Percentiles rank a stretch among this genome's conserved stretches.
Conservation (phyloP, 2,113 vertebrate species). For the Oreotrochilus melanogaster region DNA sequence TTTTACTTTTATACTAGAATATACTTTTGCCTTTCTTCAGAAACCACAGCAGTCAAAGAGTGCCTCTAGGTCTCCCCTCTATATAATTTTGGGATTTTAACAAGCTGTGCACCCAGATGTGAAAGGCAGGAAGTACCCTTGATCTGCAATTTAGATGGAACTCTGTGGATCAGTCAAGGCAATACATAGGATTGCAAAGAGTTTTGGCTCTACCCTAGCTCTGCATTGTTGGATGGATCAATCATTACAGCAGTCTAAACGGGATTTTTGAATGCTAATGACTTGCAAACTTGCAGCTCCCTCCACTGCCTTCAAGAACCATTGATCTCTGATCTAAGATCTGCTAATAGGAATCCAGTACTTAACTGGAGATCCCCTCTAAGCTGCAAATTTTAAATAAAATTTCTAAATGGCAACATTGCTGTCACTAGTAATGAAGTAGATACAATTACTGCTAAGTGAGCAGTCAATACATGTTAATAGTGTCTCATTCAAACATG, state of each 20-base stretch:
- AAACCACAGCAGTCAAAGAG: not conserved
- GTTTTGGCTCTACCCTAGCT: not conserved
- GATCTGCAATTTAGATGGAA: not conserved
- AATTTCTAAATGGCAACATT: slow-evolving; percentile 22
- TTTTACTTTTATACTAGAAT: not conserved
- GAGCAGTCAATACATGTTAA: slow-evolving; percentile 40
- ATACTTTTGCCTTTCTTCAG: not conserved
- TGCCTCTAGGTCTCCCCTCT: not conserved
- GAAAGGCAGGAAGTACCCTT: not conserved
- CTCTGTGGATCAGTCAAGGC: not conserved
- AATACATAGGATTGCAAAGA: not conserved
- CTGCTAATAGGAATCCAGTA: not conserved
- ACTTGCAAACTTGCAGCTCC: not conserved
- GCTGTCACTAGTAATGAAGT: slow-evolving; percentile 33
- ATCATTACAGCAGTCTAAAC: not conserved
- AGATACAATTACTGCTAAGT: slow-evolving; percentile 58
- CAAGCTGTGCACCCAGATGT: not conserved
- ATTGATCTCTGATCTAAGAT: not conserved
- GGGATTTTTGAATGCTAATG: not conserved
- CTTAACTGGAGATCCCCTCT: not conserved
- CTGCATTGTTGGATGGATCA: not conserved
- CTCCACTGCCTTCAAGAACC: not conserved
- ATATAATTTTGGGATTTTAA: not conserved
- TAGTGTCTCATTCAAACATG: slow-evolving; percentile 22
- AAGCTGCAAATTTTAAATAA: slow-evolving; percentile 22